Evolutionary conservation across 2,888 invertebrate genomes (phyloP).

Genomic region (Protodeltote pygarga): DNA sequence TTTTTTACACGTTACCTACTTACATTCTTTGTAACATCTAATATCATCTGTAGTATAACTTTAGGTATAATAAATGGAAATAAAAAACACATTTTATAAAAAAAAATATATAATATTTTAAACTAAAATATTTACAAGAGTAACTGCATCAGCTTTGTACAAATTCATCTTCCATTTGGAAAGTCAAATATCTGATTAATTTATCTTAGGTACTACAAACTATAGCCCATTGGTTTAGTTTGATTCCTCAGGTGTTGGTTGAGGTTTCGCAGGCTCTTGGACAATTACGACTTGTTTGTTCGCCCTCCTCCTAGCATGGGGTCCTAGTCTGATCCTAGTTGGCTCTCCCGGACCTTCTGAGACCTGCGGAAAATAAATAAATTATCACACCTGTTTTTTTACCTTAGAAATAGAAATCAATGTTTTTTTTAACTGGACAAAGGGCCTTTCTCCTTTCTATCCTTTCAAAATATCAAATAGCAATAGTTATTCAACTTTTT

Average conservation of each 20-base stretch:
- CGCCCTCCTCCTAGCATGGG: conserved; percentile 67
- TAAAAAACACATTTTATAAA: neutral
- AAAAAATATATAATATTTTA: conserved; percentile 5
- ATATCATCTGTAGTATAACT: neutral
- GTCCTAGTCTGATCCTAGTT: conserved; percentile 59
- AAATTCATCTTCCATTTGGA: neutral
- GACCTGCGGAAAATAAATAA: conserved; percentile 47
- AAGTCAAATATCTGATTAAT: conserved; percentile 13
- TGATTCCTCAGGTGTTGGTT: conserved; percentile 27
- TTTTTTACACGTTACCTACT: too few relatives aligned
- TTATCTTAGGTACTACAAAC: conserved; percentile 23
- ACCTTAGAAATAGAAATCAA: neutral
- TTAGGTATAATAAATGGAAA: neutral
- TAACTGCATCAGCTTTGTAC: conserved; percentile 30
- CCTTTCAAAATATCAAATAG: too few relatives aligned
- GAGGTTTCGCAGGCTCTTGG: conserved; percentile 46
- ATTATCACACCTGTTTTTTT: neutral
- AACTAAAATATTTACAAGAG: conserved; percentile 19
- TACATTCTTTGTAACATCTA: too few relatives aligned
- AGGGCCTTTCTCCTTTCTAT: too few relatives aligned
- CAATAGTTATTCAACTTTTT: too few relatives aligned
- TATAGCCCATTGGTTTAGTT: conserved; percentile 19
- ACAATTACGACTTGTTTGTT: conserved; percentile 62
- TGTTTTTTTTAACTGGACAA: neutral
- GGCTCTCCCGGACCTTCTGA: conserved; percentile 57